Evolutionary conservation across 2,113 vertebrate genomes (phyloP).

Genomic region (Trematomus loennbergii): DNA sequence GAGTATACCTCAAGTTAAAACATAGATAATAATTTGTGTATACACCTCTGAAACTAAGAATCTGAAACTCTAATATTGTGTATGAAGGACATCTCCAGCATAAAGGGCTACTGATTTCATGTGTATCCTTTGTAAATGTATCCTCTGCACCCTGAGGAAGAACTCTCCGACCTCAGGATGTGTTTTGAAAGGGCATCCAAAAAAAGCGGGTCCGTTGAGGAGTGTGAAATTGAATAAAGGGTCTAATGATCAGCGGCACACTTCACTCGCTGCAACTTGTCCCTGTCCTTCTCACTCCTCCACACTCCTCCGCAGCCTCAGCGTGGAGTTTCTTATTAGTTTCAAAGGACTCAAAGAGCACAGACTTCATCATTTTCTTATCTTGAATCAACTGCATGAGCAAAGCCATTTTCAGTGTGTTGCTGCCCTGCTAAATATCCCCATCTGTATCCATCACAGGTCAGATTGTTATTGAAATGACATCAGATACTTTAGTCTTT

Average conservation of each 20-base stretch:
- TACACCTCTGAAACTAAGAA: too few relatives aligned
- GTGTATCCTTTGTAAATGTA: background rate
- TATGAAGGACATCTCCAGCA: too few relatives aligned
- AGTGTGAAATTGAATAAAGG: constrained; percentile 56
- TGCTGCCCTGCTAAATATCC: background rate
- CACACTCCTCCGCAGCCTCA: constrained; percentile 23
- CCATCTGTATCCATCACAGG: constrained; percentile 25
- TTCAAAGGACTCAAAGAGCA: constrained; percentile 57
- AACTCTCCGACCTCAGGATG: constrained; percentile 11
- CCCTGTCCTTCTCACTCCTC: constrained; percentile 61
- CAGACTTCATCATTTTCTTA: constrained; percentile 38
- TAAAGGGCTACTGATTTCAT: too few relatives aligned
- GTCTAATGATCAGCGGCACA: constrained; percentile 50
- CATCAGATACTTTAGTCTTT: constrained; percentile 22
- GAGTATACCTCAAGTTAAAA: too few relatives aligned
- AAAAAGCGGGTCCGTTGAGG: background rate
- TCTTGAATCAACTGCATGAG: constrained; percentile 36
- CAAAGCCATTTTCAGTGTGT: constrained; percentile 48
- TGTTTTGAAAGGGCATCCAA: constrained; percentile 33
- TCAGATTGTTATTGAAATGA: constrained; percentile 44
- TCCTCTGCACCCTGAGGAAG: constrained; percentile 2
- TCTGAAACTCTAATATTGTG: too few relatives aligned
- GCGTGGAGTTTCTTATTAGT: constrained; percentile 49
- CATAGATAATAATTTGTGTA: too few relatives aligned
- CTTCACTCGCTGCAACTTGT: constrained; percentile 53